phyloP scores from a whole-genome alignment of 2,113 vertebrate genomes.

The Pterocles burchelli region DNA sequence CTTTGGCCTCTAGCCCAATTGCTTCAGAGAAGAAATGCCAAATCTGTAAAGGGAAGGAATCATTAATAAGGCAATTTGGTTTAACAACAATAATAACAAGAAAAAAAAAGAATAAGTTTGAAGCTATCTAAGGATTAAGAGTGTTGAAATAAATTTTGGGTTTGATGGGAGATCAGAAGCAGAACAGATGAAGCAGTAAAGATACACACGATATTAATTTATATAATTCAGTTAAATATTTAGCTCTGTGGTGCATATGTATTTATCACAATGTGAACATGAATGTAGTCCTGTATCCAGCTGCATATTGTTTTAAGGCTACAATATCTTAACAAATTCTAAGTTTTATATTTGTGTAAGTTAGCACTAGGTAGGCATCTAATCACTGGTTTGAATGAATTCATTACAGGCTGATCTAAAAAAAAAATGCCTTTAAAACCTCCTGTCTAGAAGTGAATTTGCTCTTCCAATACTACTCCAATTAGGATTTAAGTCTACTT shows the following conservation, averaged over 20 bases:
- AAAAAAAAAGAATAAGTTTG: background rate
- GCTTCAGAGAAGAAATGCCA: constrained; percentile 35
- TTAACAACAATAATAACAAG: constrained; percentile 21
- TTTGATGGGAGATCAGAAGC: background rate
- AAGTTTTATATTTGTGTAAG: background rate
- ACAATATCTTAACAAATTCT: background rate
- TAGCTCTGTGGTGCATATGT: background rate
- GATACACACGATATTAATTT: background rate
- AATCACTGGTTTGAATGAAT: background rate
- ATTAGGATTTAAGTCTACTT: background rate
- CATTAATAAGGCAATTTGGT: constrained; percentile 31
- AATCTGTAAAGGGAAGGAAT: constrained; percentile 20
- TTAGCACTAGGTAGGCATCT: background rate
- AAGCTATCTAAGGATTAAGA: constrained; percentile 10
- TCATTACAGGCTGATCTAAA: background rate
- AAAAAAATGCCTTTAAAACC: background rate
- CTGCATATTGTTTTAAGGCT: background rate
- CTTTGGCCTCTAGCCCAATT: constrained; percentile 41
- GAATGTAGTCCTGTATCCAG: background rate
- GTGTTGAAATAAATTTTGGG: background rate
- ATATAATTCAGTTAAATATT: background rate
- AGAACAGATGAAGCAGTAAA: background rate
- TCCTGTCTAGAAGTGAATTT: background rate
- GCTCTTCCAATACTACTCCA: background rate
- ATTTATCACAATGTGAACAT: background rate